Evolutionary conservation across 2,797 vertebrate species (phyloP).

Genomic region (Acanthurus tractus): DNA sequence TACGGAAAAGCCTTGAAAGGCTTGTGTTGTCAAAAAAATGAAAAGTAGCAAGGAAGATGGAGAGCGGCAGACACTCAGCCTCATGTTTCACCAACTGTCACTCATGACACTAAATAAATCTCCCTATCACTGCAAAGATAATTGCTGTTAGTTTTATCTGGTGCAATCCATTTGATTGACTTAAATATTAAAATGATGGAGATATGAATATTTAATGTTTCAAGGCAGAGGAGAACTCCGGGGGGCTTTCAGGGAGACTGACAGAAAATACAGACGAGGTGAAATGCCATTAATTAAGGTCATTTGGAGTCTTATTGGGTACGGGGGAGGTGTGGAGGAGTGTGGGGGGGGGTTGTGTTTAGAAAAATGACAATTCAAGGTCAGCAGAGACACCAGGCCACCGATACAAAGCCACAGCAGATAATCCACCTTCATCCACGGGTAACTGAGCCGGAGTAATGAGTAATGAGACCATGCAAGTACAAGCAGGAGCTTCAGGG

Average conservation of each 20-base stretch:
- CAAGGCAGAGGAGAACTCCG: slow-evolving; percentile 50
- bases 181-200: slow-evolving; percentile 71
- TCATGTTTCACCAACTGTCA: slow-evolving; percentile 59
- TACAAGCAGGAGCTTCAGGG: slow-evolving; percentile 20
- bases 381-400: slow-evolving; percentile 52
- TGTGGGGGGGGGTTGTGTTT: slow-evolving; percentile 11
- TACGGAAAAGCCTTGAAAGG: slow-evolving; percentile 44
- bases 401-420: slow-evolving; percentile 17
- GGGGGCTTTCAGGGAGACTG: slow-evolving; percentile 37
- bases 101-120: slow-evolving; percentile 68
- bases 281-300: slow-evolving; percentile 72
- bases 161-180: slow-evolving; percentile 67
- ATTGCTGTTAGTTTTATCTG: slow-evolving; percentile 72
- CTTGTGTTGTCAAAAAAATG: slow-evolving; percentile 11
- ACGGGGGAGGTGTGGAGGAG: slow-evolving; percentile 4
- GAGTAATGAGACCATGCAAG: slow-evolving; percentile 26
- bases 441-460: slow-evolving; percentile 35
- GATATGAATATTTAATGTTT: slow-evolving; percentile 77
- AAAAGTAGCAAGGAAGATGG: background rate
- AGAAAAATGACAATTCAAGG: slow-evolving; percentile 62
- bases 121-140: slow-evolving; percentile 54
- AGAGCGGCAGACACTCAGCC: slow-evolving; percentile 35
- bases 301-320: slow-evolving; percentile 57
- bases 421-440: slow-evolving; percentile 39
- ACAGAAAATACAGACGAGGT: slow-evolving; percentile 63